Evolutionary conservation across 2,888 invertebrate genomes (phyloP), one percentile per base, ranked within the genome.

Genomic region (Limnephilus auricula): DNA sequence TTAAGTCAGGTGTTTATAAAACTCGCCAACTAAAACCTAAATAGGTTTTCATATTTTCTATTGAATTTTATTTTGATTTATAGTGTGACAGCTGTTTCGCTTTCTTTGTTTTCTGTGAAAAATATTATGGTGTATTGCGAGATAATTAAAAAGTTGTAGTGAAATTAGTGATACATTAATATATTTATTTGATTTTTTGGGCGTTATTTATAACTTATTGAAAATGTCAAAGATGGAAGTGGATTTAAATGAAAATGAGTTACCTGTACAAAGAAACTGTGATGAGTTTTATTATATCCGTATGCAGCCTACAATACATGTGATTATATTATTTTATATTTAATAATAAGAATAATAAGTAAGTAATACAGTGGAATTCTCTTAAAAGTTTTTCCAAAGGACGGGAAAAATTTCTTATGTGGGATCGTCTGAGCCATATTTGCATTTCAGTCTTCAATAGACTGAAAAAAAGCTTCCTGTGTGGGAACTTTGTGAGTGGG

Each of bases 181-280:
- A 65, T 65, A 65, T 65, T 50, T 25, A 65, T 25, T 65, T 6
- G 50, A 65, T 65, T 65, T 65, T 0, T 13, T 45, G 45, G 45
- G 15, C 13, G 45, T 13, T 45, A 45, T 45, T 15, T 65, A n/a
- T 65, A 6, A 65, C 6, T 65, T 65, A 9, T 65, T n/a, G 9
- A 65, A 50, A 65, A 65, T 65, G 65, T 65, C 65, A 9, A 65
- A 65, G 25, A 90, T 90, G 90, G 90, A 90, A 30, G 90, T 90
- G 25, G 90, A 90, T 65, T n/a, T 90, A 13, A 90, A 90, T 88
- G 90, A 90, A 88, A 90, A 90, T 82, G 86, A 79, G 18, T n/a
- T 90, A 6, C 30, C 85, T 85, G n/a, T 15, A 1, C 25, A 82
- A 37, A 82, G 82, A 4, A 82, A 82, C 18, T 32, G 18, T 18